Evolutionary conservation across 2,113 vertebrate species (phyloP).

Genomic region (Thymallus thymallus): DNA sequence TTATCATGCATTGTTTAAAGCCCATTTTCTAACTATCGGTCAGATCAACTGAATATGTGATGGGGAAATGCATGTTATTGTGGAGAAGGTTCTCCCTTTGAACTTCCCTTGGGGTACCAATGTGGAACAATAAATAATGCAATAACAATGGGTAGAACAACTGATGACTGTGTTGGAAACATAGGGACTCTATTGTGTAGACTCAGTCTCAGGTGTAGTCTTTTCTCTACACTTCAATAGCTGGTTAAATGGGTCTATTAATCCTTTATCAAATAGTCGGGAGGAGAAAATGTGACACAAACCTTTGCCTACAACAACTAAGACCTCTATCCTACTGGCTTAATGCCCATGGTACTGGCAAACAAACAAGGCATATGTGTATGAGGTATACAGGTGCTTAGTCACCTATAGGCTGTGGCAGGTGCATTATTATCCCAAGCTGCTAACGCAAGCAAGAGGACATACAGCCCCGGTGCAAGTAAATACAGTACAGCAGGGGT

Average conservation of each 20-base stretch:
- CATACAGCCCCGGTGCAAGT: too few relatives aligned
- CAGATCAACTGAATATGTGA: slow-evolving; percentile 16
- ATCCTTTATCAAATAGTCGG: too few relatives aligned
- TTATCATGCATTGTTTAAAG: neutral
- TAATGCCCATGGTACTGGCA: too few relatives aligned
- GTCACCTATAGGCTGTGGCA: neutral
- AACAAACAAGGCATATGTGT: too few relatives aligned
- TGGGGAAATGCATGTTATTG: neutral
- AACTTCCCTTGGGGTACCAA: slow-evolving; percentile 34
- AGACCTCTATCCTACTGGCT: too few relatives aligned
- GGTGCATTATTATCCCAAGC: neutral
- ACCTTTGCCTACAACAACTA: too few relatives aligned
- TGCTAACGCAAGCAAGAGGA: neutral
- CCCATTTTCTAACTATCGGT: neutral
- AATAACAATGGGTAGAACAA: slow-evolving; percentile 24
- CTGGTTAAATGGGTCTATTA: too few relatives aligned
- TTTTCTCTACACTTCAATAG: too few relatives aligned
- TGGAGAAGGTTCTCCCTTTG: neutral
- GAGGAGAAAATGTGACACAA: too few relatives aligned
- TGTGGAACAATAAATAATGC: slow-evolving; percentile 55
- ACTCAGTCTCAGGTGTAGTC: too few relatives aligned
- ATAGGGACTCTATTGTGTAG: too few relatives aligned
- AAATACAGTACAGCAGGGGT: too few relatives aligned
- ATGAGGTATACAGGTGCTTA: neutral
- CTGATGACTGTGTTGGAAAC: neutral